Percentiles rank a stretch among this genome's conserved stretches.
Conservation (phyloP, 2,113 vertebrate species). For the Vulpes ferrilata region DNA sequence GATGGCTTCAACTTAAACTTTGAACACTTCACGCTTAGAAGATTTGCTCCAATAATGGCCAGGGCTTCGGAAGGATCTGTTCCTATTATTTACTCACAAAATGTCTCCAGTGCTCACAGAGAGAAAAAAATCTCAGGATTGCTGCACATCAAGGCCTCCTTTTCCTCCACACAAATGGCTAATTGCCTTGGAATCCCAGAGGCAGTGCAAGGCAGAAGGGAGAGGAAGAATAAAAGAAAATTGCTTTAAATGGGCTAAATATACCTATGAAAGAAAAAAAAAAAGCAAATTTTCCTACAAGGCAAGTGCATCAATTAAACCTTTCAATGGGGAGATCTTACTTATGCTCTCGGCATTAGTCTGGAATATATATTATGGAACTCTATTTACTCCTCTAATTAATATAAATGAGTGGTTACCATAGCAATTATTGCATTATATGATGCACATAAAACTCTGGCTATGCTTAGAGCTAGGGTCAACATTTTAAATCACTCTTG, state of each 20-base stretch:
- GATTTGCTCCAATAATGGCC: not conserved
- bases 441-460: slow-evolving; percentile 79
- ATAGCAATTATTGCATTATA: slow-evolving; percentile 86
- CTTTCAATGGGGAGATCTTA: slow-evolving; percentile 76
- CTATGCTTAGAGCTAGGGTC: slow-evolving; percentile 82
- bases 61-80: slow-evolving; percentile 36
- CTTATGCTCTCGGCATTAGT: slow-evolving; percentile 68
- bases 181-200: slow-evolving; percentile 83
- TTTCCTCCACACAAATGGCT: slow-evolving; percentile 70
- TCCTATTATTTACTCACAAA: slow-evolving; percentile 72
- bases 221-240: slow-evolving; percentile 75
- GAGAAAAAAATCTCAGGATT: slow-evolving; percentile 69
- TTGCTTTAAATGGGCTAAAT: slow-evolving; percentile 80
- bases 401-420: slow-evolving; percentile 84
- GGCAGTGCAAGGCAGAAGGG: slow-evolving; percentile 74
- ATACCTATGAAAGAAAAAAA: slow-evolving; percentile 57
- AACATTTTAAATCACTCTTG: slow-evolving; percentile 83
- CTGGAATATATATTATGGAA: slow-evolving; percentile 67
- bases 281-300: slow-evolving; percentile 75
- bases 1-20: slow-evolving; percentile 20
- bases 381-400: slow-evolving; percentile 83
- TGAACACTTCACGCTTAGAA: slow-evolving; percentile 5
- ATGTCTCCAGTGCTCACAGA: slow-evolving; percentile 65
- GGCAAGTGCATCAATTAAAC: slow-evolving; percentile 79
- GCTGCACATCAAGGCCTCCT: slow-evolving; percentile 57